These are phyloP conservation scores for Caenorhabditis sulstoni DNA, from an alignment of 2,888 invertebrate species.

Conservation along the genomic window DNA sequence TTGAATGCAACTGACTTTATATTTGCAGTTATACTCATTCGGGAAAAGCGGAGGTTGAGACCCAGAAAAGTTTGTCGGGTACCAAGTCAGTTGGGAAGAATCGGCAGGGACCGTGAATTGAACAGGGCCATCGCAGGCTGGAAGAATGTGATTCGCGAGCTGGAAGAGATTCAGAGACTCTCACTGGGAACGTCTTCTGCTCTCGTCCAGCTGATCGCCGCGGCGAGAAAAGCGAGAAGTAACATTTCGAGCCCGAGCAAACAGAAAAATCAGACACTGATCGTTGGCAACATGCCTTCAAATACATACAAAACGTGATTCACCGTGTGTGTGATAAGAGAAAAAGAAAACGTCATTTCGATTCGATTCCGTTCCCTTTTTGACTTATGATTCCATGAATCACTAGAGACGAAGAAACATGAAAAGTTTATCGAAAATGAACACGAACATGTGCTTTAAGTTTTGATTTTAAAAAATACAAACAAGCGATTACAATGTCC, in stretches of 20 bases:
- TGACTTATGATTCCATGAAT: not conserved
- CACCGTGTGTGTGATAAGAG: slow-evolving; percentile 25
- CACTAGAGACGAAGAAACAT: not conserved
- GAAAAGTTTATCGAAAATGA: not conserved
- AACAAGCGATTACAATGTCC: not conserved
- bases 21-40: slow-evolving; percentile 25
- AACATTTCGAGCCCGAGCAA: slow-evolving; percentile 7
- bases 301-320: slow-evolving; percentile 6
- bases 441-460: not conserved
- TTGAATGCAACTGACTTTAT: slow-evolving; percentile 7
- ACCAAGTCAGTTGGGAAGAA: slow-evolving; percentile 17
- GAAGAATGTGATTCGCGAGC: not conserved
- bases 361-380: not conserved
- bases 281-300: slow-evolving; percentile 11
- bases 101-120: slow-evolving; percentile 20
- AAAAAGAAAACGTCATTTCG: slow-evolving; percentile 13
- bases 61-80: slow-evolving; percentile 19
- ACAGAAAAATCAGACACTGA: not conserved
- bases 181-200: not conserved
- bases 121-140: not conserved
- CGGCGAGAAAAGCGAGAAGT: not conserved
- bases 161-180: not conserved
- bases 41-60: slow-evolving; percentile 31
- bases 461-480: not conserved
- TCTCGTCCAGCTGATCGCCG: not conserved